Evolutionary conservation across 2,113 vertebrate genomes (phyloP), one percentile per base, ranked within the genome.

Genomic region (Bungarus multicinctus): DNA sequence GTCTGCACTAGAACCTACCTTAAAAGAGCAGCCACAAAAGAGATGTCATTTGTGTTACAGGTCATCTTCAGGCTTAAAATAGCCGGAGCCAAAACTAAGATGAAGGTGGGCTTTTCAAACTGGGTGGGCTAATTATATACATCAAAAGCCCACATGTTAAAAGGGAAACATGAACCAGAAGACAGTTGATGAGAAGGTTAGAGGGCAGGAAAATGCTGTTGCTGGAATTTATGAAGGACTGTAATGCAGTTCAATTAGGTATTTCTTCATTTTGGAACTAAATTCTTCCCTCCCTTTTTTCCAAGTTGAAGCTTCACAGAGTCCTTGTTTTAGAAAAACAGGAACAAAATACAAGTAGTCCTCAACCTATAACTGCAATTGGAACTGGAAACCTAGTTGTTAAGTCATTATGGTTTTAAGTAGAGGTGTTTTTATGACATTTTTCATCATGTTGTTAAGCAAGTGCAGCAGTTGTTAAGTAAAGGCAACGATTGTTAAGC

Each of bases 201-300:
- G 23, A 53, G 5, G 12, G 58, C n/a, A 7, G 2, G 3, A 43
- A 47, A 89, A 86, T 30, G 23, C 18, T 64, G 11, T 57, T 14
- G n/a, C 52, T 90, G 90, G 81, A 74, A 9, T 90, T 89, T 27
- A 55, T 39, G 14, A 30, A 7, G 92, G 25, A 53, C 89, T 93
- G 3, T 93, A 93, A 93, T 86, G n/a, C 81, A 12, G 23, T 57
- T 87, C 57, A 93, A 87, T 90, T 90, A n/a, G 45, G 55, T 50
- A 87, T 9, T n/a, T 90, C 47, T 60, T 88, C 60, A 69, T 92
- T 88, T 93, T 27, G 53, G 92, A n/a, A 69, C 30, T n/a, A n/a
- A 69, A 69, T n/a, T 16, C 30, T 69, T 69, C n/a, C 89, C 10
- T 25, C 18, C 7, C 11, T 52, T 90, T 90, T 34, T 27, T 34